Percentiles rank a stretch among this genome's conserved stretches.
These are phyloP conservation scores for Pantherophis alleghaniensis DNA, from an alignment of 2,797 vertebrate genomes.

Conservation along the genomic window DNA sequence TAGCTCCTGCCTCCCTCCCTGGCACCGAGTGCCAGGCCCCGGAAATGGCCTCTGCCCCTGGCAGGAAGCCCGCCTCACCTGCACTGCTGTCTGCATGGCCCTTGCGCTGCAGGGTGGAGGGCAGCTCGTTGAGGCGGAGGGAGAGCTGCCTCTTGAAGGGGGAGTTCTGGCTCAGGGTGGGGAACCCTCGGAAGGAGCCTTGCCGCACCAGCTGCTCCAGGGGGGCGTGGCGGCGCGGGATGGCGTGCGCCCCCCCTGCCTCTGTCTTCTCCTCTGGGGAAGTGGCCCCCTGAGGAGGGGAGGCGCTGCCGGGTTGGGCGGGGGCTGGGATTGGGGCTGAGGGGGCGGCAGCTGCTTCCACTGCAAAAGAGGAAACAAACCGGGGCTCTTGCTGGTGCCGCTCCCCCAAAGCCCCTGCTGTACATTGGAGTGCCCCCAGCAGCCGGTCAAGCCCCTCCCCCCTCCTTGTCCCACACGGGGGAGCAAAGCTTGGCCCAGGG, in stretches of 20 bases:
- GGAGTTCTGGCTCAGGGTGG: slow-evolving; percentile 88
- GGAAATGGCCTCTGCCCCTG: too few relatives aligned
- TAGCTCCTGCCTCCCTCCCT: too few relatives aligned
- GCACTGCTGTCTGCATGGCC: slow-evolving; percentile 85
- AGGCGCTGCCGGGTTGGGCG: slow-evolving; percentile 75
- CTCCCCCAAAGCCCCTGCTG: neutral
- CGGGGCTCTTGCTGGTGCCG: neutral
- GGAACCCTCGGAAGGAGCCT: slow-evolving; percentile 91
- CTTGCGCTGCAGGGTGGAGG: slow-evolving; percentile 89
- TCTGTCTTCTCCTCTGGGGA: slow-evolving; percentile 83
- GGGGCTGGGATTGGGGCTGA: slow-evolving; percentile 39
- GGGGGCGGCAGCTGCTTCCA: slow-evolving; percentile 57
- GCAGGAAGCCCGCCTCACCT: slow-evolving; percentile 61
- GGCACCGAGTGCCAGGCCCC: neutral
- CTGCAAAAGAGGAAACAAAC: slow-evolving; percentile 29
- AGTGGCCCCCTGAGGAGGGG: slow-evolving; percentile 81
- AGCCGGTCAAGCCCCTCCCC: neutral
- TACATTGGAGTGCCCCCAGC: neutral
- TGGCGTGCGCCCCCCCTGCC: slow-evolving; percentile 81
- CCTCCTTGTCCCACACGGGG: too few relatives aligned
- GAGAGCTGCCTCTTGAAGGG: slow-evolving; percentile 93
- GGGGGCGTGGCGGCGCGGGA: slow-evolving; percentile 90
- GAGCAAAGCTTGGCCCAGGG: neutral
- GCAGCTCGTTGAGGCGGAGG: slow-evolving; percentile 89
- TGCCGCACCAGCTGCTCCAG: slow-evolving; percentile 92